Evolutionary conservation across 2,113 vertebrate genomes (phyloP), one percentile per base, ranked within the genome.

Genomic region (Phaetusa simplex): DNA sequence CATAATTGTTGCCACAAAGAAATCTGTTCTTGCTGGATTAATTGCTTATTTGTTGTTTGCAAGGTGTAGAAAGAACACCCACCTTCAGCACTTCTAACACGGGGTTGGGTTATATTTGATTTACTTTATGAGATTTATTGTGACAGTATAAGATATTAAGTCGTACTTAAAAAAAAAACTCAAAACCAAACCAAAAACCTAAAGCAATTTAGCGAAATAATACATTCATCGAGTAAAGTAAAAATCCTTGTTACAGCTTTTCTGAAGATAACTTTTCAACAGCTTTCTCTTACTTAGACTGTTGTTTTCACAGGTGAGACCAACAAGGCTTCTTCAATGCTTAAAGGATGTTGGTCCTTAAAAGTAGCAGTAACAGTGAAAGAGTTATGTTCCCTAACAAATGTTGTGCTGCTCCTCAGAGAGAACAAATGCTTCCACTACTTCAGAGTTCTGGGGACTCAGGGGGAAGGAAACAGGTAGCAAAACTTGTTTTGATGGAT

Each of bases 61-160:
- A 67, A 96, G 34, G 61, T 67, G 45, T 29, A 55, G 16, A 26
- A 80, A 50, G 56, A 82, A 90, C 69, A 84, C 14, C 12, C 24
- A 69, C 67, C 55, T 86, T 92, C 70, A 76, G 43, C 30, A 93
- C 32, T 62, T 91, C n/a, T 95, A 36, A 87, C 17, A n/a, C 80
- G 52, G 91, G 43, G 42, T 95, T 82, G 49, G 59, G 34, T 95
- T 94, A 94, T 82, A 56, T 18, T 84, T 76, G 42, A 95, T 94
- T 97, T 94, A 89, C 38, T 90, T 86, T 92, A 86, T 88, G 73
- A 88, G 52, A 82, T 77, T 94, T 80, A 45, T 94, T 96, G 93
- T 86, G 58, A 91, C 52, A 69, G 19, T 36, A 56, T 88, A 94
- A 91, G 92, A 26, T 58, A 47, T 88, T 86, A 52, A 79, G 86